Conservation (phyloP, 2,888 invertebrate genomes). For the Dryococelus australis region DNA sequence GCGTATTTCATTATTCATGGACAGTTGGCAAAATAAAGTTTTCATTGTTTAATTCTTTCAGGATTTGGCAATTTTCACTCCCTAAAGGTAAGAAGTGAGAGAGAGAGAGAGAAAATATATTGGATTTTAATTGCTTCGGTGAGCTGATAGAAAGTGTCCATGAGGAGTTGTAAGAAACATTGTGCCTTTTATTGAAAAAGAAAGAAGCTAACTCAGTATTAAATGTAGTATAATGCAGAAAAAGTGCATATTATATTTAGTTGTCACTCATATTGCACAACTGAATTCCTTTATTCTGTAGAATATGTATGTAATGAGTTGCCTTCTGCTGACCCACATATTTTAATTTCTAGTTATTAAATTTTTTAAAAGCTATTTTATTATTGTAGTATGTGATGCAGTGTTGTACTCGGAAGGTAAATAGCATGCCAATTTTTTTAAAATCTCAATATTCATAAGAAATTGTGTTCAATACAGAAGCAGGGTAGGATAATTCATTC, state of each 20-base stretch:
- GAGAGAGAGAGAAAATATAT: background rate
- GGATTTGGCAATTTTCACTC: background rate
- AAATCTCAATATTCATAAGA: background rate
- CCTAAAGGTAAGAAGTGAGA: background rate
- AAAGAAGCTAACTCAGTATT: conserved; percentile 16
- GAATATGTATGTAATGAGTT: background rate
- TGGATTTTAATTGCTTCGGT: background rate
- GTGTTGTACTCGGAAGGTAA: background rate
- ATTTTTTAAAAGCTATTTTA: background rate
- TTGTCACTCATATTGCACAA: background rate
- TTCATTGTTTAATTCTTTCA: background rate
- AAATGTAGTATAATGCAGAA: background rate
- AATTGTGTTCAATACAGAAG: conserved; percentile 16
- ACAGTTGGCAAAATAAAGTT: background rate
- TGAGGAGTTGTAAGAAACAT: background rate
- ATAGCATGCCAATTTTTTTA: background rate
- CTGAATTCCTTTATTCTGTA: background rate
- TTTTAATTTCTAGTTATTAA: background rate
- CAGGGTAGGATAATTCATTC: background rate
- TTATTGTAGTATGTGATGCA: background rate
- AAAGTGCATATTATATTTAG: background rate
- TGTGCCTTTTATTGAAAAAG: conserved; percentile 16
- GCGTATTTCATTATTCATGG: background rate
- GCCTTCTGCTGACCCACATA: background rate
- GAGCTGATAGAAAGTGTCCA: background rate